These are phyloP conservation scores for Monomorium pharaonis DNA, from an alignment of 1,140 invertebrate genomes.

Conservation along the genomic window DNA sequence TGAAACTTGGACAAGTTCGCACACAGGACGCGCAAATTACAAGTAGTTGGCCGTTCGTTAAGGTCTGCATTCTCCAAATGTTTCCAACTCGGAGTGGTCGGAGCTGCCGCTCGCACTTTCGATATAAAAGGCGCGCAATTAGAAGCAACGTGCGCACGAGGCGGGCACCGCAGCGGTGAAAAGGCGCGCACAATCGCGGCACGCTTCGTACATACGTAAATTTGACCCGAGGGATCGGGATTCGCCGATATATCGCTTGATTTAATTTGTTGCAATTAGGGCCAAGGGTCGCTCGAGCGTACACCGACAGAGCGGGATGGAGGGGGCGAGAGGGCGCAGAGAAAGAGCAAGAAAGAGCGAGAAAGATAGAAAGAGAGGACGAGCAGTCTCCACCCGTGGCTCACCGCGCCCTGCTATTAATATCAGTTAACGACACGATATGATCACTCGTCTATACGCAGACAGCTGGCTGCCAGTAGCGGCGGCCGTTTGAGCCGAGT, in stretches of 20 bases:
- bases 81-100: neutral
- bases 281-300: conserved; percentile 55
- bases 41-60: neutral
- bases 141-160: neutral
- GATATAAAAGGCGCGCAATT: conserved; percentile 27
- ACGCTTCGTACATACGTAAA: conserved; percentile 60
- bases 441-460: conserved; percentile 78
- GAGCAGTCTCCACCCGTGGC: conserved; percentile 45
- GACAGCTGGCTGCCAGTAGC: conserved; percentile 58
- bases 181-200: conserved; percentile 65
- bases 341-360: conserved; percentile 10
- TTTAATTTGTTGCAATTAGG: conserved; percentile 83
- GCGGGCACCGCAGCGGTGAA: conserved; percentile 41
- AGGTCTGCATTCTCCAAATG: neutral
- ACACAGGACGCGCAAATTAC: neutral
- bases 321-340: neutral
- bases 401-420: conserved; percentile 84
- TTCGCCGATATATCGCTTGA: conserved; percentile 77
- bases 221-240: conserved; percentile 72
- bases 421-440: conserved; percentile 85
- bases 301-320: neutral
- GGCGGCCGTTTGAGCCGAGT: conserved; percentile 35
- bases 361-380: conserved; percentile 33
- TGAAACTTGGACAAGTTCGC: neutral
- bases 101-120: neutral